A percentile compares a stretch with the other conserved stretches of the same genome.
These are phyloP conservation scores for Ochotona princeps DNA, from an alignment of 2,113 vertebrate species.

Conservation along the genomic window DNA sequence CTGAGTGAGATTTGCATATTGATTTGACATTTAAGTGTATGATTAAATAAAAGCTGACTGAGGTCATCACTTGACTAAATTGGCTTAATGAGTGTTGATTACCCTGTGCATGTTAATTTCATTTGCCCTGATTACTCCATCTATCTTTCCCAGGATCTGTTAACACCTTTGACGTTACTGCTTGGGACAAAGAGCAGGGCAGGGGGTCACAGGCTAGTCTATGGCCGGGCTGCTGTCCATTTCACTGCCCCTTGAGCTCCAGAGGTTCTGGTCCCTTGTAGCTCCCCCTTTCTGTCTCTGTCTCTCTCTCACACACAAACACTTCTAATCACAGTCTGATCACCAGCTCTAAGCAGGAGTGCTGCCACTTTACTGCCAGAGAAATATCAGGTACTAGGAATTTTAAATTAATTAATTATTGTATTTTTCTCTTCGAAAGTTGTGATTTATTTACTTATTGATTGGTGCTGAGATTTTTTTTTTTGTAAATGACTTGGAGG, in stretches of 20 bases:
- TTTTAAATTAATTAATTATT: too few relatives aligned
- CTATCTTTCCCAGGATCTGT: constrained; percentile 82
- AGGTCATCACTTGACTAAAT: constrained; percentile 89
- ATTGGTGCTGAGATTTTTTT: too few relatives aligned
- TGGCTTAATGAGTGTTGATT: constrained; percentile 88
- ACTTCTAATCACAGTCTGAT: constrained; percentile 67
- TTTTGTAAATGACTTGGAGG: too few relatives aligned
- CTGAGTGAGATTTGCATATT: constrained; percentile 83
- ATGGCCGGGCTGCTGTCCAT: constrained; percentile 34
- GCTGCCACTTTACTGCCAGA: not conserved
- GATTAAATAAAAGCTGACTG: constrained; percentile 89
- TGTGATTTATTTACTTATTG: too few relatives aligned
- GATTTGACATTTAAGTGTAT: constrained; percentile 87
- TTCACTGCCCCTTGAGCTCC: not conserved
- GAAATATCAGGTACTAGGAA: constrained; percentile 50
- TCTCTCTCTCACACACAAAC: not conserved
- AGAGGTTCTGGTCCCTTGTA: not conserved
- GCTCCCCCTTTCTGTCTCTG: not conserved
- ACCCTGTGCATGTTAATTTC: constrained; percentile 86
- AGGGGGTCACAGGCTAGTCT: constrained; percentile 54
- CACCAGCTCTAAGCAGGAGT: constrained; percentile 18
- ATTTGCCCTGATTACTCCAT: constrained; percentile 85
- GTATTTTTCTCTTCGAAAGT: too few relatives aligned
- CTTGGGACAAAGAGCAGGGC: constrained; percentile 61
- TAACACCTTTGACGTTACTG: constrained; percentile 84